Conservation (phyloP, 1,140 invertebrate genomes). For the Dreissena rostriformis region DNA sequence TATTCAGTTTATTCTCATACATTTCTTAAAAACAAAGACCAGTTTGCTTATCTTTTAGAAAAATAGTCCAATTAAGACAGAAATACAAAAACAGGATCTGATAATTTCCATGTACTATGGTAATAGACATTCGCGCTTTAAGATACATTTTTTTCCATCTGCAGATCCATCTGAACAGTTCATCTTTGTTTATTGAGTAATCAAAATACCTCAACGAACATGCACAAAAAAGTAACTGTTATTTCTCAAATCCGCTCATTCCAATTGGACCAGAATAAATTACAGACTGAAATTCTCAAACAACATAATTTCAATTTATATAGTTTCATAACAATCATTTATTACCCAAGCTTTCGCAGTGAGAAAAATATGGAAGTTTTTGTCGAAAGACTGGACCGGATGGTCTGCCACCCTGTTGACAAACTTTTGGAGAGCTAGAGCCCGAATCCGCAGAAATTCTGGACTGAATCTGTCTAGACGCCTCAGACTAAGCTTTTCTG, state of each 20-base stretch:
- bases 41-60: no score
- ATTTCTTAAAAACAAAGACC: no score
- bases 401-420: slow-evolving; percentile 86
- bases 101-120: no score
- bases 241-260: not conserved
- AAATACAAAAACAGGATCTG: no score
- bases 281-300: not conserved
- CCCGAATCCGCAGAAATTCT: slow-evolving; percentile 88
- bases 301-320: not conserved
- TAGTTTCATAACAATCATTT: not conserved
- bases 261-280: not conserved
- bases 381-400: slow-evolving; percentile 88
- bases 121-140: no score
- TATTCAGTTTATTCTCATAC: no score
- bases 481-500: slow-evolving; percentile 88
- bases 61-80: no score
- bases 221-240: no score
- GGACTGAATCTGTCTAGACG: slow-evolving; percentile 89
- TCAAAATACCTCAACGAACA: no score
- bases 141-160: no score
- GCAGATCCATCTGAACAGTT: no score
- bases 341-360: slow-evolving; percentile 86
- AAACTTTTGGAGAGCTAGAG: slow-evolving; percentile 88
- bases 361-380: slow-evolving; percentile 87
- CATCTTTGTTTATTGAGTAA: no score